Percentiles rank a stretch among this genome's conserved stretches.
Conservation (phyloP, 1,140 invertebrate species). For the Monochamus saltuarius region DNA sequence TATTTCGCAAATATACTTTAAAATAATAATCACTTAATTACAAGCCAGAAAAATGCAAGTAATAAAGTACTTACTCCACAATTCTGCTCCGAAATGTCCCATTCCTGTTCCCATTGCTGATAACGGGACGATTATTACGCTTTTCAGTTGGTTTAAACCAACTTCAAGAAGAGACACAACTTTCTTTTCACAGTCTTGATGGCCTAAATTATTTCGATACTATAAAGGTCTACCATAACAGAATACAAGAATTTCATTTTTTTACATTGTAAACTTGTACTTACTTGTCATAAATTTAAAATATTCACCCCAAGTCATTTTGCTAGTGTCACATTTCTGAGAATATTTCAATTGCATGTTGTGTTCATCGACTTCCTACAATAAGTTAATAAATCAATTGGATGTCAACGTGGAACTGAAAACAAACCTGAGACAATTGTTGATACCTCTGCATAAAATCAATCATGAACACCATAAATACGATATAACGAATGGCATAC, state of each 20-base stretch:
- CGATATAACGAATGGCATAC: slow-evolving; percentile 24
- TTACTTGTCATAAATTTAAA: slow-evolving; percentile 22
- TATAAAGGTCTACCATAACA: background rate
- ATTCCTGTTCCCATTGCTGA: slow-evolving; percentile 27
- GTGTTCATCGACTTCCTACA: slow-evolving; percentile 31
- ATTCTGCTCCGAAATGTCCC: slow-evolving; percentile 25
- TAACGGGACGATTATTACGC: slow-evolving; percentile 28
- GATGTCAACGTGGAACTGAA: background rate
- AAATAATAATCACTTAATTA: too few species aligned
- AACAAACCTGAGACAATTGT: slow-evolving; percentile 24
- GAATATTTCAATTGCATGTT: slow-evolving; percentile 26
- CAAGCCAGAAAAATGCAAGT: too few species aligned
- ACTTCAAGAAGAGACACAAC: slow-evolving; percentile 27
- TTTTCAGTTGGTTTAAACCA: slow-evolving; percentile 25
- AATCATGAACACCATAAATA: slow-evolving; percentile 23
- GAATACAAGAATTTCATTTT: background rate
- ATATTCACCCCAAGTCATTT: slow-evolving; percentile 29
- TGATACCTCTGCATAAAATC: slow-evolving; percentile 29
- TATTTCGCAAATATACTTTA: too few species aligned
- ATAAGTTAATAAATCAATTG: background rate
- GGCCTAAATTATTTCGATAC: slow-evolving; percentile 13
- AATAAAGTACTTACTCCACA: slow-evolving; percentile 33
- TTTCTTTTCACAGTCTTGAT: slow-evolving; percentile 23
- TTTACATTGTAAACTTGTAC: slow-evolving; percentile 6
- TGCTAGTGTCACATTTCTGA: slow-evolving; percentile 21